phyloP scores from a whole-genome alignment of 1,140 invertebrate genomes.

The Drosophila santomea region DNA sequence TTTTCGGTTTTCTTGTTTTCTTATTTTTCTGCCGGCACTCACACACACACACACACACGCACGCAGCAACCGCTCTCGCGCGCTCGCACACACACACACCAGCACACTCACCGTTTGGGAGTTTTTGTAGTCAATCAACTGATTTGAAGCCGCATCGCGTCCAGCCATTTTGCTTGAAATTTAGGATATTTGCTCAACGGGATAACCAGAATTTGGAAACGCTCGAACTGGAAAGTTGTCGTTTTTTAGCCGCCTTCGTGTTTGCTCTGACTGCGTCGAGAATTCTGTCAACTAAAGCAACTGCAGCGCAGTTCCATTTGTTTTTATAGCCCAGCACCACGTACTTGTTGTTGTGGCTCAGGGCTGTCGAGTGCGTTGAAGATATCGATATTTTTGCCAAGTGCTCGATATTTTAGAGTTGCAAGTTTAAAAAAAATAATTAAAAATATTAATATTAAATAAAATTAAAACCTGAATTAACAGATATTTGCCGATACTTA shows the following conservation, averaged over 20 bases:
- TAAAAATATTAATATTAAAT: neutral
- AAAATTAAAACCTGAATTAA: neutral
- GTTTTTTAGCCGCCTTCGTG: conserved; percentile 5
- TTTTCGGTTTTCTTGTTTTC: neutral
- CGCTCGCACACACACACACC: neutral
- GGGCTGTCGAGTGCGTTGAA: conserved; percentile 3
- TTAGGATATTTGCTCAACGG: conserved; percentile 22
- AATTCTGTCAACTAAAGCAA: conserved; percentile 66
- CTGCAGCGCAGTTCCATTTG: conserved; percentile 42
- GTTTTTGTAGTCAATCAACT: conserved; percentile 89
- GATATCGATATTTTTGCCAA: neutral
- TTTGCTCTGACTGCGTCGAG: conserved; percentile 33
- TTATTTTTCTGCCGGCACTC: conserved; percentile 31
- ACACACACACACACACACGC: conserved; percentile 84
- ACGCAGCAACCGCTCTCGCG: neutral
- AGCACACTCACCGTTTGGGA: conserved; percentile 86
- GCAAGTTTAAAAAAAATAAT: no score
- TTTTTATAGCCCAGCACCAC: conserved; percentile 56
- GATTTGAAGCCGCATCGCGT: conserved; percentile 89
- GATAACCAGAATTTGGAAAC: conserved; percentile 62
- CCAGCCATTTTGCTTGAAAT: conserved; percentile 84
- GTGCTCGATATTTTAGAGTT: no score
- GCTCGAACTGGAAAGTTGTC: conserved; percentile 5
- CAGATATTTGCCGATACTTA: no score
- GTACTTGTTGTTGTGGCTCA: conserved; percentile 3